Evolutionary conservation across 2,113 vertebrate genomes (phyloP), one percentile per base, ranked within the genome.

Genomic region (Quiscalus mexicanus): DNA sequence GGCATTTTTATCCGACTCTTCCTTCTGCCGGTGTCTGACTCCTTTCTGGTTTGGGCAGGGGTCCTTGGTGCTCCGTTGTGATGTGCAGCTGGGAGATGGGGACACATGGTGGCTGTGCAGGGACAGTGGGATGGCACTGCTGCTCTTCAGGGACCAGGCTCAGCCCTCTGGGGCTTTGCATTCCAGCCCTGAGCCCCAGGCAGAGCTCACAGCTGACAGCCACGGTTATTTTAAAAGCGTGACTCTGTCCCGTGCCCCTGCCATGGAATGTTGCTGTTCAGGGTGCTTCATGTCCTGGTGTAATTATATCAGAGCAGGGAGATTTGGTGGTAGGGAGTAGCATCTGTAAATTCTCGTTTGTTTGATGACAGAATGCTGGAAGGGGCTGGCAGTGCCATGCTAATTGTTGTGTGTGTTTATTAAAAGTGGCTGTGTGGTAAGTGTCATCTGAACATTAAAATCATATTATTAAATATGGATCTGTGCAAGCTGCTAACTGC

Each of bases 381-480:
- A 87, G 65, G 27, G 55, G 79, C 67, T 63, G 69, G 12, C 63
- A 44, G 73, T 70, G 25, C 62, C 10, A 0, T 19, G 55, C 35
- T 74, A 68, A 84, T 89, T 2, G 31, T 35, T 31, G 11, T n/a
- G 12, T 41, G 47, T 59, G 9, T 76, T 94, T 90, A 92, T 68
- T 90, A 68, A 62, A 92, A 92, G 73, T 7, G 8, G 42, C 37
- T 85, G 55, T 71, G 62, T 82, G 85, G 37, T 81, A 44, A 92
- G 65, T 76, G 75, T 89, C 92, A 89, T 10, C 49, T 47, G 56
- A 85, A 39, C 86, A 79, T 95, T 90, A 81, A 80, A 86, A 84
- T 88, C 31, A 1, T 82, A 37, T 91, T 84, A 92, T 83, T 96
- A 83, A 96, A 94, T 69, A 86, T 22, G 63, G 65, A 94, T 96